Evolutionary conservation across 2,888 invertebrate species (phyloP), one percentile per base, ranked within the genome.

Genomic region (Capitulum mitella): DNA sequence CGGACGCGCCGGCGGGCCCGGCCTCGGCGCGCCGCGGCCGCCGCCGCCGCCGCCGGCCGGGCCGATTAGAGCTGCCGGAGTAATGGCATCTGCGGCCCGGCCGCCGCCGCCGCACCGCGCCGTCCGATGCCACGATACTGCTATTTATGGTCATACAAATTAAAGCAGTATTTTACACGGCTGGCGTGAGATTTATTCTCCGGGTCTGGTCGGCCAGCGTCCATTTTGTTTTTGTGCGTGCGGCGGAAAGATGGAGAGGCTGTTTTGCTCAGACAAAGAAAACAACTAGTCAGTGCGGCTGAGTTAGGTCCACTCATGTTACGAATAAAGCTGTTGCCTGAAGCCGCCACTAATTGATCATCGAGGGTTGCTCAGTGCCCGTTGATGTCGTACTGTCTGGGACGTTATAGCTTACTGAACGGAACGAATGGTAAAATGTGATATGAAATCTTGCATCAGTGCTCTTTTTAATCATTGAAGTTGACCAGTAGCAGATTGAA

Each of bases 201-300:
- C 12, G 19, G 37, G 16, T 70, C 70, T 70, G 16, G 26, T 29
- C 37, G 10, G 22, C 1, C 8, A 8, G 26, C 37, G 70, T 14
- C 70, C 70, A 70, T 70, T 70, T 70, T 70, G 70, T 70, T 70
- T 70, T 70, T 70, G 70, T 70, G 70, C 70, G 70, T 40, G 70
- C 10, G 10, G 37, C 0, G 26, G 70, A 64, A 19, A n/a, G 70
- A 70, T 70, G 40, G 70, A 70, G 37, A 29, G 70, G 26, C 26
- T 37, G 40, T 22, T 70, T 26, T 10, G 70, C 8, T 37, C 26
- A 22, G 40, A 8, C 34, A 40, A 70, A 70, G 70, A 70, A 70
- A 70, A 37, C 37, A 70, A 14, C 26, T 32, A 34, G 64, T 64
- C 64, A 64, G 64, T 32, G 32, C 19, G 64, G 19, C 64, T 64